These are phyloP conservation scores for Australoheros facetus DNA, from an alignment of 2,797 vertebrate genomes.

Conservation along the genomic window DNA sequence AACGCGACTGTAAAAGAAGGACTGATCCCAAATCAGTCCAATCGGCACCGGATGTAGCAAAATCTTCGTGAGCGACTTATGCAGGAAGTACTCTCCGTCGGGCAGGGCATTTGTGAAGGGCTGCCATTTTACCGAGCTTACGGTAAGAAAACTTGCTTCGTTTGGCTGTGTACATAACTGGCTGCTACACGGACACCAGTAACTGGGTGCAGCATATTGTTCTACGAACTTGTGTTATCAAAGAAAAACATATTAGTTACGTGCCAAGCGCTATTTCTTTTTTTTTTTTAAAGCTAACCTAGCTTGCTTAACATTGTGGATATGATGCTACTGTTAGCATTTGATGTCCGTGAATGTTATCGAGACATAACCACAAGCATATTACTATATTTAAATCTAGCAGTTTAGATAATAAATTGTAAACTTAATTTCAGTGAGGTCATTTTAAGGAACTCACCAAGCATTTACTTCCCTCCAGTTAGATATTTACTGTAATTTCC, in stretches of 20 bases:
- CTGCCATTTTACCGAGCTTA: constrained; percentile 86
- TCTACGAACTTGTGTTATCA: rapidly evolving
- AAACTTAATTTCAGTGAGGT: rapidly evolving
- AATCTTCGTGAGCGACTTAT: constrained; percentile 56
- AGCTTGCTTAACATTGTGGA: neutral
- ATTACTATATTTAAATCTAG: rapidly evolving
- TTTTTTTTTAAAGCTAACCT: neutral
- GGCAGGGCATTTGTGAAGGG: constrained; percentile 72
- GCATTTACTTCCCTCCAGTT: neutral
- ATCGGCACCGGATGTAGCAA: constrained; percentile 53
- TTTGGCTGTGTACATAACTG: constrained; percentile 21
- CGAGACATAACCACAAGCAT: neutral
- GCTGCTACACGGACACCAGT: neutral
- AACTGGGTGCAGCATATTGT: neutral
- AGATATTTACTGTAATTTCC: neutral
- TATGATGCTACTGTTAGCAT: constrained; percentile 40
- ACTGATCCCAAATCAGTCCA: constrained; percentile 42
- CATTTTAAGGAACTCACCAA: neutral
- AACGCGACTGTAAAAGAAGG: rapidly evolving
- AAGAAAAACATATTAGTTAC: rapidly evolving
- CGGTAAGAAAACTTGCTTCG: constrained; percentile 78
- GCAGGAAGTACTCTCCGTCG: constrained; percentile 74
- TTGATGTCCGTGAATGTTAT: neutral
- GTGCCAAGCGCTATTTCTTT: neutral
- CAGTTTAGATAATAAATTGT: neutral